Base-by-base conservation (phyloP, 2,113 vertebrate species). In the Mustelus asterias region DNA sequence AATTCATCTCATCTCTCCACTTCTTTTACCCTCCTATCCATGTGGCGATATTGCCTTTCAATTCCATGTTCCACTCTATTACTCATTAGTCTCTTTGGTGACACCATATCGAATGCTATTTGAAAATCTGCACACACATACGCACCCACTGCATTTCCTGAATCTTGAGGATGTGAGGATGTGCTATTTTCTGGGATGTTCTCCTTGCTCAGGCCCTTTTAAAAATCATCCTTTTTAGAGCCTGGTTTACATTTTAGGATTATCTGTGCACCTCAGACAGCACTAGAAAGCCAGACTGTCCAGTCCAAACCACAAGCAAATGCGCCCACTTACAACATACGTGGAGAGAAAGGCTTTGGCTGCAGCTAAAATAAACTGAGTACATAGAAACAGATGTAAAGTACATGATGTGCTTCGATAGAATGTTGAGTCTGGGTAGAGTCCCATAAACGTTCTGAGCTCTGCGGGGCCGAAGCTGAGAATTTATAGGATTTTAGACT, bases 371-470 rank as follows among this genome's bases (percentile, higher is more conserved):
- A 60, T 92, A 65, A 92, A 63, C 58, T 90, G 78, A 41, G 78
- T 41, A n/a, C 89, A 65, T 58, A 65, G 89, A 63, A 92, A 65
- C 89, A 92, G 88, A 90, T 90, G 88, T 90, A 18, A 90, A 90
- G 89, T 65, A 92, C 89, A 92, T 26, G 33, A 65, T 92, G 89
- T 92, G 29, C 89, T 63, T 65, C 29, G 1, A 60, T 65, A 92
- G 13, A 92, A 92, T 92, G 89, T 92, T 92, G 60, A 92, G 89
- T 92, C 89, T 92, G 89, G 89, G 33, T 63, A 65, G 33, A 65
- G 58, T 65, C 26, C 89, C 29, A 60, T 65, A 92, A 92, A 92
- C 58, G 63, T 92, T 54, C 89, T 92, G 89, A 65, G 7, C 60
- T 92, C 89, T 37, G 29, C 58, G 18, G 89, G 89, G 89, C 16